Base-by-base conservation (phyloP, 2,113 vertebrate genomes). In the Aspidoscelis tigris region DNA sequence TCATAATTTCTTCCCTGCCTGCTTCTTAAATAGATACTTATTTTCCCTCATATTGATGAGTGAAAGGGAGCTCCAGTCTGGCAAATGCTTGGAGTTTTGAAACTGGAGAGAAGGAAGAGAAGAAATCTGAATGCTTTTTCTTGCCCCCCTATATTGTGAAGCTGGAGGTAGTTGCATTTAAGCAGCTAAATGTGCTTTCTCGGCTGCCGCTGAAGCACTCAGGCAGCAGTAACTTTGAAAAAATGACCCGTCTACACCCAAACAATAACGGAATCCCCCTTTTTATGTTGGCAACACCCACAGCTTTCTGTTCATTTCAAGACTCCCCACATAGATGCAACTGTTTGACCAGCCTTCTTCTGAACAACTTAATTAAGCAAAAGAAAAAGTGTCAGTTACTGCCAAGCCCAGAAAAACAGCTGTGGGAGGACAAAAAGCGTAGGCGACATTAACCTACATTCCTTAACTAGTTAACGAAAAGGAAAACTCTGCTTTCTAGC, bases 301-400 rank as follows among this genome's bases (percentile, higher is more conserved):
- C 95, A 61, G 94, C 96, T 96, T 96, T 97, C 96, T 97, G 93
- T 94, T 90, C 80, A 21, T 92, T 89, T 86, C 91, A 85, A 90
- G 96, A 97, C 96, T 96, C 96, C 96, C 96, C 96, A 97, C 96
- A 94, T 97, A 95, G 96, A 95, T n/a, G 95, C 95, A 94, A 96
- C 96, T 96, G 96, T 96, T 96, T 96, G 95, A 95, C 96, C 96
- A 95, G 96, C 95, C 95, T 95, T 95, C 95, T 89, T 95, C 96
- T 93, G 95, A 96, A 96, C 96, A 93, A 97, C 96, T 96, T 97
- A 97, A 97, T 97, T 97, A 97, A 97, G 95, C 96, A 96, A 96
- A 96, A 96, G 95, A 94, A 95, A 97, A 96, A 96, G 96, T 96
- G 96, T 96, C 96, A 96, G 93, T 96, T 97, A 96, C 96, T 97